Evolutionary conservation across 2,113 vertebrate genomes (phyloP).

Genomic region (Willisornis vidua): DNA sequence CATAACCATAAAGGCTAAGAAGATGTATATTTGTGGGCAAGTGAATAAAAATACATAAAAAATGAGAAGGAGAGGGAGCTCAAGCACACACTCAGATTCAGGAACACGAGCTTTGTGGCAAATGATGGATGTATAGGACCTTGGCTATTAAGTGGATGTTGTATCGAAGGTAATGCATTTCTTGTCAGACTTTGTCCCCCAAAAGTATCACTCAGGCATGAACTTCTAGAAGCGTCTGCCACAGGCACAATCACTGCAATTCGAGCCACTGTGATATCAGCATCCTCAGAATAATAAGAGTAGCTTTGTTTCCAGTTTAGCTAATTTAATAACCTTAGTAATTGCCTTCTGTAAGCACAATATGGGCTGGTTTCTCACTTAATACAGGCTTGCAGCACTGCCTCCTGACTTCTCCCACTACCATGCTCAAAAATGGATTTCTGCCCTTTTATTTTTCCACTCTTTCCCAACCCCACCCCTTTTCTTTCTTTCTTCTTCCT

Average conservation of each 20-base stretch:
- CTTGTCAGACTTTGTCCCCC: not conserved
- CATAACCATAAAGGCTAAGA: not conserved
- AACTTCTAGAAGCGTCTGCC: not conserved
- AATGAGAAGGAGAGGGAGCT: not conserved
- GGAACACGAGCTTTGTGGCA: not conserved
- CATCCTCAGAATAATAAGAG: not conserved
- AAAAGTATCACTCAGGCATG: not conserved
- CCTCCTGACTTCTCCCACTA: not conserved
- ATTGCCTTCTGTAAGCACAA: not conserved
- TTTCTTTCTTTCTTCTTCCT: not conserved
- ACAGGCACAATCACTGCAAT: not conserved
- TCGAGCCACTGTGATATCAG: not conserved
- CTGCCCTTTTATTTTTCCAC: not conserved
- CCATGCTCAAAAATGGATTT: not conserved
- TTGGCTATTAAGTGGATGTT: not conserved
- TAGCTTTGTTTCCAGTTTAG: not conserved
- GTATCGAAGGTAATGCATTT: not conserved
- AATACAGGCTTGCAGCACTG: not conserved
- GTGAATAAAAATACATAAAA: slow-evolving; percentile 6
- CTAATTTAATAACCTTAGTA: not conserved
- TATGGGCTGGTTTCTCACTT: not conserved
- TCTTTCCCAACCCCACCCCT: rapidly evolving
- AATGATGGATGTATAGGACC: not conserved
- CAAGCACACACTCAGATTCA: not conserved
- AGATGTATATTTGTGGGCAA: not conserved